These are phyloP conservation scores for Connochaetes taurinus DNA, from an alignment of 2,113 vertebrate genomes.

Conservation along the genomic window DNA sequence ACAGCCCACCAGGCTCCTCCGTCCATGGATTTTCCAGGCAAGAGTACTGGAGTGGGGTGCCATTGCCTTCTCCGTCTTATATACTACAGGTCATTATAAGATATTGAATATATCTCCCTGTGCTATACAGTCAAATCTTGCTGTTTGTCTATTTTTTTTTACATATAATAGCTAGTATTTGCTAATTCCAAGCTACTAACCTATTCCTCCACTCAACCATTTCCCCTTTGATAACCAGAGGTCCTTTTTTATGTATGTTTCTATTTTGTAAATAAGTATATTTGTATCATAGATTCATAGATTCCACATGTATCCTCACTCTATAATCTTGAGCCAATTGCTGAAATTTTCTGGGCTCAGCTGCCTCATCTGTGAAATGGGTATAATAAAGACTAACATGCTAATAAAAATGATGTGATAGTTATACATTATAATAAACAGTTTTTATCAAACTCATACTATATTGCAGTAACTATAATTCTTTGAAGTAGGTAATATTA, in stretches of 20 bases:
- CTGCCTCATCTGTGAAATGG: neutral
- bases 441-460: slow-evolving; percentile 13
- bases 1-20: no score
- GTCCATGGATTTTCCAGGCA: no score
- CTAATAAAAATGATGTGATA: neutral
- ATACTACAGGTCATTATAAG: neutral
- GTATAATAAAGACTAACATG: neutral
- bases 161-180: neutral
- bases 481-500: neutral
- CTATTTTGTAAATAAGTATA: neutral
- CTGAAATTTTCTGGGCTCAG: neutral
- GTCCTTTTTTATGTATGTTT: neutral
- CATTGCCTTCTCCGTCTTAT: neutral
- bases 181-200: neutral
- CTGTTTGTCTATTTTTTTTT: neutral
- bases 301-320: neutral
- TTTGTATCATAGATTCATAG: neutral
- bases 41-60: no score
- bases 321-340: neutral
- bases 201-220: neutral
- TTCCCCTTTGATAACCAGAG: neutral
- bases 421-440: neutral
- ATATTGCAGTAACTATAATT: neutral
- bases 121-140: neutral
- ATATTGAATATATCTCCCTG: neutral